Conservation (phyloP, 2,888 invertebrate genomes). For the Pseudococcus viburni region DNA sequence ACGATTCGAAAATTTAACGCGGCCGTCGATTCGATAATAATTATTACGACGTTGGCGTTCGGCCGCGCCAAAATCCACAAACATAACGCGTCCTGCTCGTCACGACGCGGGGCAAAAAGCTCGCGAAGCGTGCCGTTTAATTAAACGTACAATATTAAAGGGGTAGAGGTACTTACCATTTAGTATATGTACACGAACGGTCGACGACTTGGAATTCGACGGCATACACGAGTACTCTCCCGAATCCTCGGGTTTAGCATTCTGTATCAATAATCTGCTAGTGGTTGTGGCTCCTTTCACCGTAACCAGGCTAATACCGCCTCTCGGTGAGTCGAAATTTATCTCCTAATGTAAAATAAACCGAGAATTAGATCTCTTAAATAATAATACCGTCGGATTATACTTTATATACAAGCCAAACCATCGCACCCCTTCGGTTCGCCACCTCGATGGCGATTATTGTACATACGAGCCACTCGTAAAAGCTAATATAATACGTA, state of each 20-base stretch:
- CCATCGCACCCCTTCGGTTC: too few species aligned
- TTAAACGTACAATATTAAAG: not conserved
- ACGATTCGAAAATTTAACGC: not conserved
- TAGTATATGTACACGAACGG: conserved; percentile 86
- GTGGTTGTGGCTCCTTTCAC: conserved; percentile 88
- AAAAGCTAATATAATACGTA: not conserved
- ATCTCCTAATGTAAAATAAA: conserved; percentile 77
- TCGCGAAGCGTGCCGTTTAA: not conserved
- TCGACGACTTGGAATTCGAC: conserved; percentile 85
- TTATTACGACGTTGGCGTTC: not conserved
- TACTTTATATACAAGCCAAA: not conserved
- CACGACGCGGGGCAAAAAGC: not conserved
- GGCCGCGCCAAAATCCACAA: not conserved
- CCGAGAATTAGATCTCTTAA: conserved; percentile 53
- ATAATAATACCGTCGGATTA: conserved; percentile 36
- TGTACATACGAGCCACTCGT: not conserved
- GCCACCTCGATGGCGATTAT: too few species aligned
- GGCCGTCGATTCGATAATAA: not conserved
- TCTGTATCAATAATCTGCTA: conserved; percentile 86
- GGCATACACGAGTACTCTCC: conserved; percentile 88
- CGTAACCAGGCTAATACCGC: conserved; percentile 89
- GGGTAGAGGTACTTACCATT: conserved; percentile 79
- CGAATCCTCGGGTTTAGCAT: conserved; percentile 84
- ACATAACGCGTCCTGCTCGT: not conserved
- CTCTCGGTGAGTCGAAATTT: conserved; percentile 91